phyloP scores from a whole-genome alignment of 2,797 vertebrate genomes.

The Tauraco hartlaubi region DNA sequence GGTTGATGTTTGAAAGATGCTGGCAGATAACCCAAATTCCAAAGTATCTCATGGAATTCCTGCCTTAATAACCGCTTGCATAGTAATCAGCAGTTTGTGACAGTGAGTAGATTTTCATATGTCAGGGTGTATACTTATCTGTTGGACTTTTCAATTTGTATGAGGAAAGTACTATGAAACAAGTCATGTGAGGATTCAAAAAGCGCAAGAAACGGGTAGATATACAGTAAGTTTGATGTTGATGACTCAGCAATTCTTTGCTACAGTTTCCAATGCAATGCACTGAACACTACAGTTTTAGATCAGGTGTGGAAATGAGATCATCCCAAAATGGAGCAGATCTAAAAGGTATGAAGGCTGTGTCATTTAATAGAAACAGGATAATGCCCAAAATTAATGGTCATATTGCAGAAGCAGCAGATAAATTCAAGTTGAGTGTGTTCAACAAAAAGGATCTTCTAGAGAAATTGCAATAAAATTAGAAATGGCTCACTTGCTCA shows the following conservation, averaged over 20 bases:
- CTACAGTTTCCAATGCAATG: not conserved
- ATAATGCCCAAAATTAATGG: not conserved
- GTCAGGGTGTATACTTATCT: not conserved
- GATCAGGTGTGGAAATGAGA: not conserved
- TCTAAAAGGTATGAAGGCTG: not conserved
- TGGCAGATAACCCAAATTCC: not conserved
- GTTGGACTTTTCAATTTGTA: not conserved
- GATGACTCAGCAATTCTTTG: not conserved
- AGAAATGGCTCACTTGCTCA: not conserved
- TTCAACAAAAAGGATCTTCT: not conserved
- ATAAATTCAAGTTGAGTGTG: not conserved
- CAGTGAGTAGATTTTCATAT: not conserved
- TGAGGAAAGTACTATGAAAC: not conserved
- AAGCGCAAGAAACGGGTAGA: not conserved
- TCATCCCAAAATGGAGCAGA: not conserved
- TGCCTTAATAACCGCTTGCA: not conserved
- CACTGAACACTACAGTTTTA: not conserved
- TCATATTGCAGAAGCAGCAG: not conserved
- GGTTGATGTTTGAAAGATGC: not conserved
- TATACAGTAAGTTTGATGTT: fast-evolving
- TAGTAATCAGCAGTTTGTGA: not conserved
- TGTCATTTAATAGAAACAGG: not conserved
- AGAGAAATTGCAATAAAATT: not conserved
- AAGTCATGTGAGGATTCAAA: not conserved
- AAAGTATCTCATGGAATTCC: not conserved